phyloP scores from a whole-genome alignment of 2,113 vertebrate genomes.

The Leptosomus discolor region DNA sequence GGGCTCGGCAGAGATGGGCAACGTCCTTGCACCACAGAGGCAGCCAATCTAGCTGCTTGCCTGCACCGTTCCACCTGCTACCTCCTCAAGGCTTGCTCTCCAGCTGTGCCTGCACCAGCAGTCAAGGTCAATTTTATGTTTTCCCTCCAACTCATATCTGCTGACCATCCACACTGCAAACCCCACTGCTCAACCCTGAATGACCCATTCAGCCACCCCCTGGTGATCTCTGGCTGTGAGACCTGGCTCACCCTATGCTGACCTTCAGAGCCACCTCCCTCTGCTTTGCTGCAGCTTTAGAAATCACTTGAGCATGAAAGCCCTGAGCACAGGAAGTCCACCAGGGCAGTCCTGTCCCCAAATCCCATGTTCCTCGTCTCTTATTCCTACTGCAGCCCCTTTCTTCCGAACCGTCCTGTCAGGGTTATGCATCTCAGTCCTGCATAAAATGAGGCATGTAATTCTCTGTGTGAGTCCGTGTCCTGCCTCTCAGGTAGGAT shows the following conservation, averaged over 20 bases:
- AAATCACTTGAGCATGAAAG: constrained; percentile 37
- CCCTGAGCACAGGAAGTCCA: neutral
- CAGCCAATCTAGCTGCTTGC: neutral
- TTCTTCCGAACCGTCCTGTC: neutral
- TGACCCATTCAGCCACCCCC: neutral
- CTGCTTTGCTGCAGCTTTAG: constrained; percentile 20
- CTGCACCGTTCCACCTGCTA: neutral
- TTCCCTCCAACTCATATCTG: neutral
- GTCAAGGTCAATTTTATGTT: neutral
- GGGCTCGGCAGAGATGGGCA: neutral
- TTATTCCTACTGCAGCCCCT: neutral
- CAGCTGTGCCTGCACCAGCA: neutral
- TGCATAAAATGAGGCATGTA: neutral
- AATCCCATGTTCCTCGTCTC: neutral
- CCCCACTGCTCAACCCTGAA: neutral
- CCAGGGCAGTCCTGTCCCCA: neutral
- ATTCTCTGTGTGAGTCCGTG: neutral
- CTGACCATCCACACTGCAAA: neutral
- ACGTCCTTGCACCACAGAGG: neutral
- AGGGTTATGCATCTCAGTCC: neutral
- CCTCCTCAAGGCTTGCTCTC: neutral
- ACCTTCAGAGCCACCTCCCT: neutral
- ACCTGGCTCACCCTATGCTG: neutral
- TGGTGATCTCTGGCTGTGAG: neutral
- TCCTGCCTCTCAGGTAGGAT: neutral